A percentile compares a stretch with the other conserved stretches of the same genome.
Conservation (phyloP, 2,888 invertebrate genomes). For the Habroteleia sp. region DNA sequence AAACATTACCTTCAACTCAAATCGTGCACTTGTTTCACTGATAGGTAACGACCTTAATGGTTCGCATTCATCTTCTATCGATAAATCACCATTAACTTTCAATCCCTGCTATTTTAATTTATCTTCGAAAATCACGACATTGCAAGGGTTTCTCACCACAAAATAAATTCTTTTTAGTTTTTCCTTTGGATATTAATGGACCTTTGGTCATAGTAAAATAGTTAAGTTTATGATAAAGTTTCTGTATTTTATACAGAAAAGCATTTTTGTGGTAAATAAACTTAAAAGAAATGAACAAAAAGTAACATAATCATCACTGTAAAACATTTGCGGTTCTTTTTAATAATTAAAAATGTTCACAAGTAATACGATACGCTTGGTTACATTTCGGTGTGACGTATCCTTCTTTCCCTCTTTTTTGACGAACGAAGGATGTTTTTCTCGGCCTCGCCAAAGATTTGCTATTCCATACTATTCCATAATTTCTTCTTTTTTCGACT, state of each 20-base stretch:
- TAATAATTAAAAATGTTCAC: constrained; percentile 72
- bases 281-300: no score
- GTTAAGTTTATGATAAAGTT: background rate
- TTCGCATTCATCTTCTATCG: constrained; percentile 23
- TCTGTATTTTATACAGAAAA: no score
- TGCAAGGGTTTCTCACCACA: background rate
- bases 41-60: constrained; percentile 26
- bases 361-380: constrained; percentile 69
- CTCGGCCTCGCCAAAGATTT: constrained; percentile 30
- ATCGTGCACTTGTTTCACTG: constrained; percentile 20
- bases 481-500: constrained; percentile 50
- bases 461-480: constrained; percentile 50
- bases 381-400: constrained; percentile 55
- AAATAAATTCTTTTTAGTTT: constrained; percentile 6
- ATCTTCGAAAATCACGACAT: constrained; percentile 28
- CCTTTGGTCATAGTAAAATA: constrained; percentile 1
- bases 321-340: constrained; percentile 69
- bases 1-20: constrained; percentile 20
- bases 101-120: constrained; percentile 25
- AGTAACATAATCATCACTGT: no score
- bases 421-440: constrained; percentile 1
- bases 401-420: constrained; percentile 61
- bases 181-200: constrained; percentile 22
- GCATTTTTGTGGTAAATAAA: no score
- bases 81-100: constrained; percentile 48